phyloP scores from a whole-genome alignment of 2,113 vertebrate species.

The Epinephelus moara region DNA sequence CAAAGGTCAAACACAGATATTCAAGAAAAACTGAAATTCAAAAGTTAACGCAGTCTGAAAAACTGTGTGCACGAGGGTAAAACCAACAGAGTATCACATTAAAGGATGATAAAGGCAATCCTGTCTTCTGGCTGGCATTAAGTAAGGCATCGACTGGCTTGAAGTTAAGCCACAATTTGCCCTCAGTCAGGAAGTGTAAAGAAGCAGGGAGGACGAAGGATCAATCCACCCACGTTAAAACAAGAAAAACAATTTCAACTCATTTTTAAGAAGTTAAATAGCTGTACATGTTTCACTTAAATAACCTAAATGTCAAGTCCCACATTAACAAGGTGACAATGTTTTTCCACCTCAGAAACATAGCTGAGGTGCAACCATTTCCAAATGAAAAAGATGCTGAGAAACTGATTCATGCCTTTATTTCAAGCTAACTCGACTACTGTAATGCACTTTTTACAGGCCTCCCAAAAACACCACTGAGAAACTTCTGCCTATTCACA shows the following conservation, averaged over 20 bases:
- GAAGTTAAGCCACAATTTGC: slow-evolving; percentile 16
- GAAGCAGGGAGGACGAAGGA: not conserved
- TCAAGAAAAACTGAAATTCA: not conserved
- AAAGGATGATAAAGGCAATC: slow-evolving; percentile 18
- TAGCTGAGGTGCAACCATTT: no score
- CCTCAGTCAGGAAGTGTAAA: slow-evolving; percentile 5
- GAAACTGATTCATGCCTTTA: no score
- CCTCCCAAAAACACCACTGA: no score
- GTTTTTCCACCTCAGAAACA: no score
- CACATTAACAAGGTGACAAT: no score
- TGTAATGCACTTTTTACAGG: no score
- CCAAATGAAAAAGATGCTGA: no score
- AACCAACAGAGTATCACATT: not conserved
- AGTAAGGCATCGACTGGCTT: slow-evolving; percentile 9
- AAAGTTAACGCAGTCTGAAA: slow-evolving; percentile 15
- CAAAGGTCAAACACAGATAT: not conserved
- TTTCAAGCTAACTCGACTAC: no score
- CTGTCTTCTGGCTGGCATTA: slow-evolving; percentile 45
- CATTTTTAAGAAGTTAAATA: not conserved
- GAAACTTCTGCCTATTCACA: no score
- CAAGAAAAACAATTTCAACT: not conserved
- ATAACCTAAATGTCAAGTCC: not conserved
- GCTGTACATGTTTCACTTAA: not conserved
- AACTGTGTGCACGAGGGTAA: not conserved
- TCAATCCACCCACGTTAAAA: not conserved